phyloP scores from a whole-genome alignment of 1,140 invertebrate genomes.

The Venturia canescens region DNA sequence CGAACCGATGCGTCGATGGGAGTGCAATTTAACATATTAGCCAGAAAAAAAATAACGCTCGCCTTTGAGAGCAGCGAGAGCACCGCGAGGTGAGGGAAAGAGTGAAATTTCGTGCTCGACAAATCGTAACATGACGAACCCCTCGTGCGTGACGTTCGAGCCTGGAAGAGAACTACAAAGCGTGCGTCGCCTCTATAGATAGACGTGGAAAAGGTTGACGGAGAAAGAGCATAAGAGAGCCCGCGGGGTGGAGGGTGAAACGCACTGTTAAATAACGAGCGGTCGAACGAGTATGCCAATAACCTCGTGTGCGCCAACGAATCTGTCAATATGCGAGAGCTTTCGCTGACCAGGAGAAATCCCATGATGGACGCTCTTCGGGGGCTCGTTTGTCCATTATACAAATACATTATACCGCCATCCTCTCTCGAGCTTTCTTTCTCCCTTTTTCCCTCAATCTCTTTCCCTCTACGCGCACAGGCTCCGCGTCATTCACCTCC shows the following conservation, averaged over 20 bases:
- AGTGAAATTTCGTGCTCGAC: neutral
- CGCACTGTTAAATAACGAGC: slow-evolving; percentile 36
- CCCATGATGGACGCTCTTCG: slow-evolving; percentile 3
- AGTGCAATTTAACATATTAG: too few species aligned
- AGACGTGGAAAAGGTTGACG: neutral
- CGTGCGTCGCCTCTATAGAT: slow-evolving; percentile 7
- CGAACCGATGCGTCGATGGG: too few species aligned
- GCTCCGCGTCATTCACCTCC: neutral
- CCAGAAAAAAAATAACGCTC: neutral
- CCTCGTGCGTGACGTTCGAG: neutral
- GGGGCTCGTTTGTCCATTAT: slow-evolving; percentile 13
- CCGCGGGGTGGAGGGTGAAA: neutral
- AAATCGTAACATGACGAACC: slow-evolving; percentile 28
- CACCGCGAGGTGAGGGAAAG: too few species aligned
- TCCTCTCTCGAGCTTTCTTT: neutral
- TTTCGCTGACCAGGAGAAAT: slow-evolving; percentile 16
- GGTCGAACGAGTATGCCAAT: slow-evolving; percentile 43
- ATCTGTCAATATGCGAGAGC: slow-evolving; percentile 42
- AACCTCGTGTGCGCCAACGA: slow-evolving; percentile 37
- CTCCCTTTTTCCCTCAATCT: too few species aligned
- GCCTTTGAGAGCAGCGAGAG: neutral
- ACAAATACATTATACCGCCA: neutral
- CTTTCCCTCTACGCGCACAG: too few species aligned
- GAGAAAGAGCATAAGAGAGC: neutral
- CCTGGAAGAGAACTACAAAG: slow-evolving; percentile 1